Evolutionary conservation across 1,140 invertebrate genomes (phyloP).

Genomic region (Macrocentrus cingulum): DNA sequence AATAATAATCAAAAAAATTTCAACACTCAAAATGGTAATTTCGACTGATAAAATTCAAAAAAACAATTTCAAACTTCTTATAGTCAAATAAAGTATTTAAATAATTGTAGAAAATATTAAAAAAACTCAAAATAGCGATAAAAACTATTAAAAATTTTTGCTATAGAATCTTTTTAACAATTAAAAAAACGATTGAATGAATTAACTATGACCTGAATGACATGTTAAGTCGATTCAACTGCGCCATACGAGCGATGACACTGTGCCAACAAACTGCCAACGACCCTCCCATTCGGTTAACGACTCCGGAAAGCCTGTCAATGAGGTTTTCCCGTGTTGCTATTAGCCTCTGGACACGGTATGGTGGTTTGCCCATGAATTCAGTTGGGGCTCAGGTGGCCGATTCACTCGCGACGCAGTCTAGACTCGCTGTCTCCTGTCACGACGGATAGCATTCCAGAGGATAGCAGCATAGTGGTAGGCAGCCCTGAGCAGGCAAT

Average conservation of each 20-base stretch:
- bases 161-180: neutral
- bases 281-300: constrained; percentile 18
- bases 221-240: neutral
- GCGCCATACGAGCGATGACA: neutral
- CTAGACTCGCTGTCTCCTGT: constrained; percentile 8
- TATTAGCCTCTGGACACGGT: neutral
- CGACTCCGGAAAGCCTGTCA: constrained; percentile 19
- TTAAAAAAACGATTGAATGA: no score
- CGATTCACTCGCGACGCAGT: neutral
- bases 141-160: neutral
- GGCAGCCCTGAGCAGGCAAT: constrained; percentile 35
- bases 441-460: constrained; percentile 9
- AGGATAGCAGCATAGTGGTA: neutral
- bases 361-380: constrained; percentile 6
- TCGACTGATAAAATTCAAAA: no score
- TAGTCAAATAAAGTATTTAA: no score
- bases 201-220: neutral
- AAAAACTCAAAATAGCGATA: no score
- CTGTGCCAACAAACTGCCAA: constrained; percentile 9
- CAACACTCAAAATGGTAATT: no score
- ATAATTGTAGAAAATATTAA: no score
- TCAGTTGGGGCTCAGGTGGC: constrained; percentile 3
- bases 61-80: no score
- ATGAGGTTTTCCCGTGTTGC: constrained; percentile 12
- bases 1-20: no score